Percentiles rank a stretch among this genome's conserved stretches.
Conservation (phyloP, 2,888 invertebrate species). For the Callimorpha dominula region DNA sequence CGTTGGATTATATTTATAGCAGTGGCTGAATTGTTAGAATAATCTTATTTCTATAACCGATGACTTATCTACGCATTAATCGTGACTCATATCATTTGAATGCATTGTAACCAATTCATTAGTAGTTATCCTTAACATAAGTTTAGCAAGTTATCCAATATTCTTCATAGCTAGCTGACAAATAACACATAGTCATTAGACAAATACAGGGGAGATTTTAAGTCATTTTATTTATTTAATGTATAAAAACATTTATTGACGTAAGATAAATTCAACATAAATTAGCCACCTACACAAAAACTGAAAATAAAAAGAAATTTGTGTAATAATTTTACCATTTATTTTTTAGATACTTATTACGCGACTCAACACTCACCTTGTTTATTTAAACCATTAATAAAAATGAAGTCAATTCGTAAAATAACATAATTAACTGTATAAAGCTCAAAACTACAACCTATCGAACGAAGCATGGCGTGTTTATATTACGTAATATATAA, state of each 20-base stretch:
- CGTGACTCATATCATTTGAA: slow-evolving; percentile 22
- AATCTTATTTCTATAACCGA: slow-evolving; percentile 10
- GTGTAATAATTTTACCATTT: not conserved
- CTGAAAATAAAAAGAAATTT: not conserved
- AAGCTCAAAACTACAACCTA: slow-evolving; percentile 51
- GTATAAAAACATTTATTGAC: not conserved
- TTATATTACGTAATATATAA: slow-evolving; percentile 16
- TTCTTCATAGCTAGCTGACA: slow-evolving; percentile 16
- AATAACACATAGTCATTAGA: not conserved
- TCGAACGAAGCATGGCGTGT: slow-evolving; percentile 29
- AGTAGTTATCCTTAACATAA: slow-evolving; percentile 9
- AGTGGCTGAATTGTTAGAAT: slow-evolving; percentile 36
- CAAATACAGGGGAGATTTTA: not conserved
- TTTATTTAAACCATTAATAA: slow-evolving; percentile 7
- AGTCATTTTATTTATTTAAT: not conserved
- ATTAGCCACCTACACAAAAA: too few species aligned
- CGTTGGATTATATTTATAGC: slow-evolving; percentile 34
- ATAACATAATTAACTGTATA: slow-evolving; percentile 33
- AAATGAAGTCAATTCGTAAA: slow-evolving; percentile 2
- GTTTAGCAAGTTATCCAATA: slow-evolving; percentile 18
- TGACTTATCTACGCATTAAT: slow-evolving; percentile 17
- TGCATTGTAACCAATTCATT: slow-evolving; percentile 14
- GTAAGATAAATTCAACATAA: too few species aligned
- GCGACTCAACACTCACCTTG: not conserved
- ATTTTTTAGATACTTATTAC: not conserved